Percentiles rank a stretch among this genome's conserved stretches.
Conservation (phyloP, 2,888 invertebrate genomes). For the Microplitis manilae region DNA sequence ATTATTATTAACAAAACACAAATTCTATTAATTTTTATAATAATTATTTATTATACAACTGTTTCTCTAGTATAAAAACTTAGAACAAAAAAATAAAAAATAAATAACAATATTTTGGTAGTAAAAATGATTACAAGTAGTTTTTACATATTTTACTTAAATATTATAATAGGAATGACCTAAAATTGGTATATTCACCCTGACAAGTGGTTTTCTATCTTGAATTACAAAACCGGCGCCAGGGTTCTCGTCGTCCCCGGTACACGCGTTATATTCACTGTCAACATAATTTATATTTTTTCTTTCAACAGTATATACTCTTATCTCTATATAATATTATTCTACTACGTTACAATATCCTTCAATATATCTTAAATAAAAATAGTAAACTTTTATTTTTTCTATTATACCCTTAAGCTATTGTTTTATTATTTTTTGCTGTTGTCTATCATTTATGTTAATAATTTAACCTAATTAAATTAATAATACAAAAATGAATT, state of each 20-base stretch:
- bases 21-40: too few relatives aligned
- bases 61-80: not conserved
- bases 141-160: not conserved
- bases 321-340: too few relatives aligned
- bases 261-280: not conserved
- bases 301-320: not conserved
- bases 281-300: slow-evolving; percentile 34
- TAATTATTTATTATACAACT: too few relatives aligned
- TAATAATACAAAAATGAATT: too few relatives aligned
- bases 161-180: not conserved
- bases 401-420: too few relatives aligned
- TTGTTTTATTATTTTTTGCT: too few relatives aligned
- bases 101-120: not conserved
- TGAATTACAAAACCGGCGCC: slow-evolving; percentile 45
- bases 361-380: too few relatives aligned
- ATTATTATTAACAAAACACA: too few relatives aligned
- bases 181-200: not conserved
- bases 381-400: too few relatives aligned
- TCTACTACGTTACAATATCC: too few relatives aligned
- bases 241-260: slow-evolving; percentile 44
- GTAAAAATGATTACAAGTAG: not conserved
- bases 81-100: not conserved
- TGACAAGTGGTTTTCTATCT: slow-evolving; percentile 14
- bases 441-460: too few relatives aligned
- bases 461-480: too few relatives aligned